These are phyloP conservation scores for Numenius phaeopus DNA, from an alignment of 2,797 vertebrate genomes.

Conservation along the genomic window DNA sequence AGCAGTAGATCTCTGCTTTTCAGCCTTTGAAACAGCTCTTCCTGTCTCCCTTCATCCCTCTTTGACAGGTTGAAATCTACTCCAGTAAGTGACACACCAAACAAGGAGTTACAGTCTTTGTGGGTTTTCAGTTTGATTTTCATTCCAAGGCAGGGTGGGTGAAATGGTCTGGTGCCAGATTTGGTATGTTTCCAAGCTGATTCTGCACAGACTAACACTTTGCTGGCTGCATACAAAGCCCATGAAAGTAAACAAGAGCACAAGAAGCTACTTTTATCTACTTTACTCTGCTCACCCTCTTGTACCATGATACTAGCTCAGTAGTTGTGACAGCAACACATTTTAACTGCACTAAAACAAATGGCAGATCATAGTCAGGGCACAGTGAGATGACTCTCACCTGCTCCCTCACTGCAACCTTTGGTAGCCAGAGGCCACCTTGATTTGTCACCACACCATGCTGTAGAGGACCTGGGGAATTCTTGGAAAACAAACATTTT, in stretches of 20 bases:
- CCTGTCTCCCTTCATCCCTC: background rate
- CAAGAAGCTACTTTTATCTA: background rate
- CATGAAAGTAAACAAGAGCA: background rate
- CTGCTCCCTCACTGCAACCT: background rate
- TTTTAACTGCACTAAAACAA: rapidly evolving
- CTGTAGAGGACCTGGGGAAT: background rate
- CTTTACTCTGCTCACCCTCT: rapidly evolving
- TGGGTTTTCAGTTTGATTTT: background rate
- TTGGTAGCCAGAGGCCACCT: background rate
- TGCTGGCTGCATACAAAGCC: background rate
- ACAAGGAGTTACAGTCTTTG: background rate
- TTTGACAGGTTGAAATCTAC: background rate
- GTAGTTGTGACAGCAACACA: background rate
- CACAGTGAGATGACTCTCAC: background rate
- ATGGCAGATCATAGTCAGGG: background rate
- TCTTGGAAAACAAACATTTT: background rate
- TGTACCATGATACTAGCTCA: background rate
- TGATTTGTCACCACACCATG: background rate
- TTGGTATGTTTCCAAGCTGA: background rate
- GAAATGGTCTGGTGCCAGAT: background rate
- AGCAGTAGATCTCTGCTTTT: background rate
- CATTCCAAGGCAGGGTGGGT: background rate
- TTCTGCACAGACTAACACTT: conserved; percentile 27
- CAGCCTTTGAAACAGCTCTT: background rate
- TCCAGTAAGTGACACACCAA: background rate